Evolutionary conservation across 2,113 vertebrate genomes (phyloP).

Genomic region (Vulpes ferrilata): DNA sequence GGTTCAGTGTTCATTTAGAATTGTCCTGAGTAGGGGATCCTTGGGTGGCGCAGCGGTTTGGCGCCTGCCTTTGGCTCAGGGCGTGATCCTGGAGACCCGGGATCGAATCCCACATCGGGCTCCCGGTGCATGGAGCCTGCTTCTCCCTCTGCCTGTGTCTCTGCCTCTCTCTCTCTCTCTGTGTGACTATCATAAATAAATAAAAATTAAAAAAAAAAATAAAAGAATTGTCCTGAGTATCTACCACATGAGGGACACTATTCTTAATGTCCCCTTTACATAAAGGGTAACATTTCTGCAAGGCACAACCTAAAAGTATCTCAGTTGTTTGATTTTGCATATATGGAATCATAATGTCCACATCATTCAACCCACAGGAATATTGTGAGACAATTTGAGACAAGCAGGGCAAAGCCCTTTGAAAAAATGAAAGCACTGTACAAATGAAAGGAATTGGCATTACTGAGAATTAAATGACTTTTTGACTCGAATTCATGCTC

Average conservation of each 20-base stretch:
- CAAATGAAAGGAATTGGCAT: not conserved
- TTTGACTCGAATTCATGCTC: not conserved
- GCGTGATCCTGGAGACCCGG: too few relatives aligned
- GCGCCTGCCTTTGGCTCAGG: too few relatives aligned
- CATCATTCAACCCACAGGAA: not conserved
- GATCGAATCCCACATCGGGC: too few relatives aligned
- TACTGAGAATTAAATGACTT: not conserved
- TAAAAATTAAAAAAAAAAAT: too few relatives aligned
- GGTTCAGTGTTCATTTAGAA: not conserved
- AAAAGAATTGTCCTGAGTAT: not conserved
- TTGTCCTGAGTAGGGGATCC: not conserved
- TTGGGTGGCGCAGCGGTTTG: too few relatives aligned
- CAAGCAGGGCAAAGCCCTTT: not conserved
- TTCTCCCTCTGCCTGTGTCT: too few relatives aligned
- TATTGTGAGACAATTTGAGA: not conserved
- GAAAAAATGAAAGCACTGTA: not conserved
- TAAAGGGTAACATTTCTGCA: not conserved
- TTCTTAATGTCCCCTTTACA: not conserved
- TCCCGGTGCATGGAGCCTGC: too few relatives aligned
- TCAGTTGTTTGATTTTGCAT: slow-evolving; percentile 2
- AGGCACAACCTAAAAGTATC: not conserved
- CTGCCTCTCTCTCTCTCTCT: too few relatives aligned
- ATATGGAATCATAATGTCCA: not conserved
- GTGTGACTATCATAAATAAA: too few relatives aligned
- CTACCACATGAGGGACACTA: not conserved